Evolutionary conservation across 1,140 invertebrate species (phyloP), one percentile per base, ranked within the genome.

Genomic region (Trichonephila clavipes): DNA sequence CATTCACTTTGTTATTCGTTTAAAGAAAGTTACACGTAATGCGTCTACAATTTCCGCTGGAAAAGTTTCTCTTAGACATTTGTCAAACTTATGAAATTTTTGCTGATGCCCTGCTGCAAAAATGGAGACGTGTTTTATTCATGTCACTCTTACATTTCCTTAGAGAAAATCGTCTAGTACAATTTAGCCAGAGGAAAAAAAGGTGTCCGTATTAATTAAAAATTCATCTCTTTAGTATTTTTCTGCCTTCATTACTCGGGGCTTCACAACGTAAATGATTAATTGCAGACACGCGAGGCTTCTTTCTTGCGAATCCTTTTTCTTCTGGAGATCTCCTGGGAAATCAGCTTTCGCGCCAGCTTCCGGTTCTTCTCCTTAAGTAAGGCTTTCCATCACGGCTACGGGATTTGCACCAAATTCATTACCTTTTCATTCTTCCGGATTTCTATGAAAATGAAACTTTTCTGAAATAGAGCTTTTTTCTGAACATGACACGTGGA

Each of bases 321-420:
- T 88, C 86, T 69, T 69, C 19, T n/a, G 66, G 66, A 21, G n/a
- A 66, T n/a, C 88, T 89, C 88, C 58, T 72, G 88, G 66, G 88
- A 89, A 89, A 89, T 89, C 72, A 89, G 88, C 88, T 89, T 77
- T 72, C 66, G 64, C 72, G 88, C 88, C 40, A 21, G 64, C 88
- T 89, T 89, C 88, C 88, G 64, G 64, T 89, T 28, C 21, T 86
- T 7, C 51, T 40, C 77, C 64, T 51, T 51, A 51, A 51, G 24
- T 69, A 69, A 69, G 66, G 10, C 66, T 24, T 69, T 77, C 72
- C 72, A 77, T 77, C 72, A 77, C 72, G n/a, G 10, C 28, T 66
- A 62, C 59, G 64, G 87, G 87, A 77, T 77, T 77, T 77, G 72
- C 72, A 18, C 12, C 28, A 28, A 77, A 77, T 77, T 77, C 72